phyloP scores from a whole-genome alignment of 2,113 vertebrate species.

The Chionis minor region DNA sequence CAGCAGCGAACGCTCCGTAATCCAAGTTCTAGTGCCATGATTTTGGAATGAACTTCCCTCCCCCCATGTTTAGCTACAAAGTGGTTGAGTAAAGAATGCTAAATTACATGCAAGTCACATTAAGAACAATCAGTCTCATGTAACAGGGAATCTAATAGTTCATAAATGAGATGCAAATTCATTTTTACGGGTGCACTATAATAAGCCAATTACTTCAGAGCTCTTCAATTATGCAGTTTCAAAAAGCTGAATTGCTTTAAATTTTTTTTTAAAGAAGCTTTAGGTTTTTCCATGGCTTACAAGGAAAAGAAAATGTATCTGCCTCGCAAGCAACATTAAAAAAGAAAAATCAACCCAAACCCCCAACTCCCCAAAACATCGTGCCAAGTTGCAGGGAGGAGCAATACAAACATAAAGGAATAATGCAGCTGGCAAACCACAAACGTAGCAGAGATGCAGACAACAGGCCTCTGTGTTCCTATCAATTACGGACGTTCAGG shows the following conservation, averaged over 20 bases:
- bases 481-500: neutral
- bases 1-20: rapidly evolving
- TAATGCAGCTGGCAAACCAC: conserved; percentile 48
- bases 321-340: neutral
- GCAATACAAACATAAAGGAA: neutral
- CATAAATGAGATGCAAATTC: conserved; percentile 79
- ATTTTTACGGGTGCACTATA: conserved; percentile 72
- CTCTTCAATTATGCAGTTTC: conserved; percentile 70
- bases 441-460: neutral
- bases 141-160: conserved; percentile 70
- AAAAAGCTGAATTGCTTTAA: conserved; percentile 65
- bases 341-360: neutral
- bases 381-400: neutral
- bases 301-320: conserved; percentile 19
- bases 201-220: conserved; percentile 79
- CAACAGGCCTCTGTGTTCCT: conserved; percentile 17
- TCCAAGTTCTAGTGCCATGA: neutral
- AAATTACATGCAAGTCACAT: conserved; percentile 73
- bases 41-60: conserved; percentile 14
- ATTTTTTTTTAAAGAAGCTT: conserved; percentile 9
- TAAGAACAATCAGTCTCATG: conserved; percentile 71
- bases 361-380: neutral
- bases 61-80: conserved; percentile 15
- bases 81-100: conserved; percentile 65
- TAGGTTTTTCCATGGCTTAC: conserved; percentile 44